Base-by-base conservation (phyloP, 53 echinoderm and acorn worm genomes). In the Echinarachnius parma region DNA sequence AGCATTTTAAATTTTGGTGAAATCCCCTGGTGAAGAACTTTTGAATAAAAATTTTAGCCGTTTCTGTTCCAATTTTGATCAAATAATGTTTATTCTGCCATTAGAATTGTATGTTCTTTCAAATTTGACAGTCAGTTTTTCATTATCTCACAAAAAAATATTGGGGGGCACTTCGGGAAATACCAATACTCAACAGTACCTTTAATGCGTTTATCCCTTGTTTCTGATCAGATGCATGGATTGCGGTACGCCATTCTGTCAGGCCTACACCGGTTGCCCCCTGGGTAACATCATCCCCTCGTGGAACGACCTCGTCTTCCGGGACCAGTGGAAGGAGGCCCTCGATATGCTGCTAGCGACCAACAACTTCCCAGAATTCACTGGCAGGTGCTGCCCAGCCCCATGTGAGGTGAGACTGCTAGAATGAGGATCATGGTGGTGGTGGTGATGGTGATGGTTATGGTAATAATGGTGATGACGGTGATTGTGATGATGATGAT, bases 201-300 rank as follows among this genome's bases (percentile, higher is more conserved):
- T n/a, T n/a, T n/a, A n/a, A n/a, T n/a, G n/a, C n/a, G n/a, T n/a
- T n/a, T n/a, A n/a, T n/a, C 29, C 5, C n/a, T n/a, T n/a, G n/a
- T n/a, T n/a, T n/a, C n/a, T n/a, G n/a, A n/a, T n/a, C 32, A 98
- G 98, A 27, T 98, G 98, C 66, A 98, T 98, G 98, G 98, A 98
- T 71, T 98, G 98, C 86, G 98, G 98, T 23, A 88, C 91, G 1
- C 98, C 98, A 32, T 98, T 98, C 88, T 98, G 98, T 35, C 98
- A 98, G 54, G 88, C 86, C n/a, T 82, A 88, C 58, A 92, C 98
- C 1, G 98, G 98, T 25, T 98, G 98, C 52, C 98, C 98, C 5
- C 92, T 98, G 10, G 98, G 98, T 31, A 98, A 98, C 78, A 98
- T 98, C 88, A 98, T 98, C 52, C 98, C 98, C 4, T 84, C 91